Evolutionary conservation across 2,113 vertebrate species (phyloP), one percentile per base, ranked within the genome.

Genomic region (Sterrhoptilus dennistouni): DNA sequence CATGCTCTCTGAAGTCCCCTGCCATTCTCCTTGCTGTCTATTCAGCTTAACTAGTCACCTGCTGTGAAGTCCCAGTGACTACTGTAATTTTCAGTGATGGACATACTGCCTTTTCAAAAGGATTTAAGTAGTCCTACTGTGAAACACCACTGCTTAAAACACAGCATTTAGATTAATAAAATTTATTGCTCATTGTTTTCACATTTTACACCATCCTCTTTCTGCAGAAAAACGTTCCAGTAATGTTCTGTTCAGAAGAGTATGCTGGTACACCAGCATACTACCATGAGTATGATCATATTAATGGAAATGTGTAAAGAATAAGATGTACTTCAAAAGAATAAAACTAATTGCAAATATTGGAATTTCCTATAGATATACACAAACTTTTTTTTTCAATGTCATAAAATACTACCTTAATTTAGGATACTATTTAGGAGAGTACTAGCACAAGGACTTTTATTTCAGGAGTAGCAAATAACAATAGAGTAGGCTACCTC

Each of bases 31-130:
- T 70, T 57, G 66, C 42, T 66, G 64, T 44, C 79, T 91, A 22
- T 88, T 93, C 68, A 85, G 59, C 63, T 90, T 80, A 89, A 80
- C 40, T 27, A 72, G 45, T 76, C 63, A 90, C 66, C 38, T 35
- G 17, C 81, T 89, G 66, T 79, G 77, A 91, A 60, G 23, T 24
- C 77, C 38, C 63, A 93, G 84, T 63, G 74, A 36, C 68, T 70
- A 36, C 59, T 65, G 50, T 36, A 83, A 72, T 94, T 88, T 93
- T 50, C 71, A 93, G 57, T 74, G 57, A 85, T 12, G 36, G 57
- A 65, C 66, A 77, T 1, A 0, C 33, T 90, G 56, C 35, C 54
- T 93, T 89, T 89, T 91, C 47, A 80, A 85, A 93, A 85, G 47
- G 38, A 85, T 74, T 80, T 74, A 47, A 70, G 29, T 15, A 65